These are phyloP conservation scores for Lasioglossum pauxillum DNA, from an alignment of 2,888 invertebrate genomes.

Conservation along the genomic window DNA sequence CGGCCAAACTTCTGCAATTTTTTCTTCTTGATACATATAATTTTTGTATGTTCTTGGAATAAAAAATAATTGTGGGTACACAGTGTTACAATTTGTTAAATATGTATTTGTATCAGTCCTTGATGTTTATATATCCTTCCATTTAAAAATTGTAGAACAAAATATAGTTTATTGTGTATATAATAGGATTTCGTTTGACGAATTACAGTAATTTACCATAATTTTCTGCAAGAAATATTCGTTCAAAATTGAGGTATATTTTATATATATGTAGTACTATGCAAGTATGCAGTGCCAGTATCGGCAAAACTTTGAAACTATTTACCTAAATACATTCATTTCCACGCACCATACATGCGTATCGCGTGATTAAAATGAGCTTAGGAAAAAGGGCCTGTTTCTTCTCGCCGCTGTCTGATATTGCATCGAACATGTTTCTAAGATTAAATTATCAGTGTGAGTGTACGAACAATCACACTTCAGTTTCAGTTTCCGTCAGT, in stretches of 20 bases:
- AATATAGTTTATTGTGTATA: background rate
- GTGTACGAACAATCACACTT: constrained; percentile 47
- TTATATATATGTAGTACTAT: no score
- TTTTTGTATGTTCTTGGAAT: background rate
- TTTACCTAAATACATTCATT: no score
- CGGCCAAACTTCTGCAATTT: background rate
- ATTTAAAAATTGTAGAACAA: background rate
- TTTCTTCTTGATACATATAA: background rate
- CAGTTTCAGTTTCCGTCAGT: constrained; percentile 65
- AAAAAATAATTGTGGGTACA: background rate
- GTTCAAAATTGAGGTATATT: background rate
- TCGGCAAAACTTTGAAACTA: no score
- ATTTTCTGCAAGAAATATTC: background rate
- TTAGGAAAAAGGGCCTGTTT: background rate
- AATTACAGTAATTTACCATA: background rate
- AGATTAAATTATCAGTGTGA: constrained; percentile 19
- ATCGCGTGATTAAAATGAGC: background rate
- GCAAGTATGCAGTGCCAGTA: no score
- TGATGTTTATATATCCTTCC: background rate
- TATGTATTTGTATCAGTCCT: background rate
- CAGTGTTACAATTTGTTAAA: background rate
- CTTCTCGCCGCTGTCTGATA: background rate
- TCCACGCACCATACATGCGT: background rate
- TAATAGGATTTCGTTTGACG: background rate
- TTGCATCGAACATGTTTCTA: background rate